phyloP scores from a whole-genome alignment of 1,140 invertebrate genomes.

The Drosophila parvula region DNA sequence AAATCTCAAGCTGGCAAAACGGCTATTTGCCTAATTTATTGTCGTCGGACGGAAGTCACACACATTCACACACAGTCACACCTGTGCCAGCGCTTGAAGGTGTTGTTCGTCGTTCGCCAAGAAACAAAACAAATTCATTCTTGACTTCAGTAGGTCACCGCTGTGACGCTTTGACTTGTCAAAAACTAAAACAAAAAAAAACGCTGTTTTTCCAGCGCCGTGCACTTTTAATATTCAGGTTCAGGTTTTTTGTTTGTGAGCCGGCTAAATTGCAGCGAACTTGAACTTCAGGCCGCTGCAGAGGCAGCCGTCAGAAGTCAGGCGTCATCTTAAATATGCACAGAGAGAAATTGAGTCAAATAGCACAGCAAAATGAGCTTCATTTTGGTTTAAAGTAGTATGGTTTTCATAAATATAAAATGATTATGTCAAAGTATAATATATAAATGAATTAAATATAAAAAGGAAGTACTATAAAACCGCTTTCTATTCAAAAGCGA shows the following conservation, averaged over 20 bases:
- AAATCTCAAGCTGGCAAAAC: slow-evolving; percentile 41
- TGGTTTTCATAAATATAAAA: too few relatives aligned
- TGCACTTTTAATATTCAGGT: slow-evolving; percentile 56
- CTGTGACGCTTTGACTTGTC: slow-evolving; percentile 33
- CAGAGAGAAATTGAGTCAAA: background rate
- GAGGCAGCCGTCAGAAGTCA: slow-evolving; percentile 47
- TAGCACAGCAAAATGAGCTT: background rate
- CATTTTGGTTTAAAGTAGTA: too few relatives aligned
- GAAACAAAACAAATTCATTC: slow-evolving; percentile 76
- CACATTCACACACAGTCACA: slow-evolving; percentile 28
- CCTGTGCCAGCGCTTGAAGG: slow-evolving; percentile 44
- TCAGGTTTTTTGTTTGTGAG: slow-evolving; percentile 38
- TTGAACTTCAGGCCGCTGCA: slow-evolving; percentile 77
- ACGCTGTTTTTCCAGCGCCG: background rate
- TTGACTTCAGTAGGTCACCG: slow-evolving; percentile 77
- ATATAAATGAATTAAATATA: too few relatives aligned
- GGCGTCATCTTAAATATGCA: slow-evolving; percentile 14
- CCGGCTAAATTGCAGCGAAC: slow-evolving; percentile 74
- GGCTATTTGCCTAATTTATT: slow-evolving; percentile 76
- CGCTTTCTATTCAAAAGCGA: too few relatives aligned
- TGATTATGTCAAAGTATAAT: too few relatives aligned
- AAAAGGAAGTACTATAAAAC: too few relatives aligned
- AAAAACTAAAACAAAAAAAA: background rate
- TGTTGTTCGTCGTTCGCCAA: slow-evolving; percentile 42
- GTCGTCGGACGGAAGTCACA: slow-evolving; percentile 77